phyloP scores from a whole-genome alignment of 2,113 vertebrate genomes.

The Holacanthus passer region DNA sequence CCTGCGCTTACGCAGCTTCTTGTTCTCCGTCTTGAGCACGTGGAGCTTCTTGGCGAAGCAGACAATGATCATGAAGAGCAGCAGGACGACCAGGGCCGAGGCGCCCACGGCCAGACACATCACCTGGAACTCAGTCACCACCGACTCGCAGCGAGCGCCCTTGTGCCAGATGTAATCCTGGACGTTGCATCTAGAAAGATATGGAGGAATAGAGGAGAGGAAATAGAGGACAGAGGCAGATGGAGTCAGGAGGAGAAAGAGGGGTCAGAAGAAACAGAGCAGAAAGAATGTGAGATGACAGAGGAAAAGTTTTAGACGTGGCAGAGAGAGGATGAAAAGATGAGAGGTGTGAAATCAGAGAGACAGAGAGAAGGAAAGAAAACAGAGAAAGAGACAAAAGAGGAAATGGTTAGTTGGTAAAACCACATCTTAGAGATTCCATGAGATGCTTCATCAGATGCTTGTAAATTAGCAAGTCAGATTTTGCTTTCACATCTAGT shows the following conservation, averaged over 20 bases:
- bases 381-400: not conserved
- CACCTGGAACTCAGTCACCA: constrained; percentile 99
- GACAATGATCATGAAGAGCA: constrained; percentile 98
- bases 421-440: not conserved
- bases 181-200: constrained; percentile 91
- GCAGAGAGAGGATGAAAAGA: not conserved
- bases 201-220: not conserved
- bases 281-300: not conserved
- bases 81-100: constrained; percentile 91
- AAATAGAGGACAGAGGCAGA: no score
- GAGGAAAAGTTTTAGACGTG: not conserved
- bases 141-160: constrained; percentile 93
- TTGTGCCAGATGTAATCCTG: constrained; percentile 99
- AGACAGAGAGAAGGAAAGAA: no score
- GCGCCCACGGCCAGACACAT: constrained; percentile 95
- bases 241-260: not conserved
- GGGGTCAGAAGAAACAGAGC: not conserved
- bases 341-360: not conserved
- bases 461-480: no score
- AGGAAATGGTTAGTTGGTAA: not conserved
- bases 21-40: constrained; percentile 97
- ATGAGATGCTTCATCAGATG: no score
- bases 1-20: constrained; percentile 96
- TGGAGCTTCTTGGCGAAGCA: constrained; percentile 99
- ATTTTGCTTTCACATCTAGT: no score